These are phyloP conservation scores for Caenorhabditis drosophilae DNA, from an alignment of 2,888 invertebrate species.

Conservation along the genomic window DNA sequence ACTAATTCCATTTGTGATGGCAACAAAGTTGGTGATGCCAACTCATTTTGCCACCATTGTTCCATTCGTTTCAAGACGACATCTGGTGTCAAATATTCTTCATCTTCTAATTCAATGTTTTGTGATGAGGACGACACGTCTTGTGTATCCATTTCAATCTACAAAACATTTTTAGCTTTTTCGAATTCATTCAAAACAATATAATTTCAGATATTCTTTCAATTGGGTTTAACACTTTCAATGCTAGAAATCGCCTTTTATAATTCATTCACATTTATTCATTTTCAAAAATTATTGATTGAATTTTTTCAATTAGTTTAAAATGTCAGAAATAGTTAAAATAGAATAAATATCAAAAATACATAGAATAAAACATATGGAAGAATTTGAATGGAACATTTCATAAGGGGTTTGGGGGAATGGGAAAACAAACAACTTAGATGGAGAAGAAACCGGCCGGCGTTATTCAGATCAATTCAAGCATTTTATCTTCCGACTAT, in stretches of 20 bases:
- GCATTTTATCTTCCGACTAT: no score
- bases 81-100: constrained; percentile 22
- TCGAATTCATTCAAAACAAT: not conserved
- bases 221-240: no score
- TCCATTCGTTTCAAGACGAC: constrained; percentile 44
- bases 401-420: no score
- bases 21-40: constrained; percentile 49
- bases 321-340: no score
- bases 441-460: constrained; percentile 3
- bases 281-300: no score
- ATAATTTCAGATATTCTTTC: not conserved
- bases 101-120: constrained; percentile 10
- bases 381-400: not conserved
- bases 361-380: not conserved
- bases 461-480: no score
- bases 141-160: not conserved
- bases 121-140: not conserved
- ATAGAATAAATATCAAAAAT: constrained; percentile 3
- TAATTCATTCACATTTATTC: no score
- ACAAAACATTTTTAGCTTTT: not conserved
- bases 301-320: no score
- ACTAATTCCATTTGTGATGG: constrained; percentile 51
- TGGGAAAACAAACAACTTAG: no score
- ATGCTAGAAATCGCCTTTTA: no score
- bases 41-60: constrained; percentile 51